Base-by-base conservation (phyloP, 2,888 invertebrate genomes). In the Eristalis tenax region DNA sequence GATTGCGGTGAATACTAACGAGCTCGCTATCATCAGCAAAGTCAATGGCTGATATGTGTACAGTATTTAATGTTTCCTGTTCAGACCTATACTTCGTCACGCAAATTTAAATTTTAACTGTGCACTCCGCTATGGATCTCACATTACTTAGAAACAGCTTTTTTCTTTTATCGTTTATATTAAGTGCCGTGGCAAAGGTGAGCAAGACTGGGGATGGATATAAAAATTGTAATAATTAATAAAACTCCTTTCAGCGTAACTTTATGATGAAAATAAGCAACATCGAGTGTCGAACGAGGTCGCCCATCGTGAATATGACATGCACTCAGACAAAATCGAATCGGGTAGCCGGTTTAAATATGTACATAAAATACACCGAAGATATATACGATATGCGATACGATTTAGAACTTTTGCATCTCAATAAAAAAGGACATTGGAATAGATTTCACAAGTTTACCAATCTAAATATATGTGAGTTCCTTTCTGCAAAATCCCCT, bases 401-500 rank as follows among this genome's bases (percentile, higher is more conserved):
- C 32, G 56, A 71, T 11, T 0, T 84, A 4, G 66, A 76, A 4
- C 59, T 84, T 4, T 50, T 11, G 4, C 18, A 50, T 8, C 43
- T 70, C 0, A 75, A 63, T 11, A 75, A 80, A 35, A 50, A 63
- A 0, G 57, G 59, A 10, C n/a, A 40, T 1, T 80, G 75, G 84
- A 50, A 84, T 2, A 75, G 50, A 13, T 75, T 84, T 15, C 71
- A 75, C 0, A 75, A 80, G 13, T 76, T 84, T 18, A 66, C 13
- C 0, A 75, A 76, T 13, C 40, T 80, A 0, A 70, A 84, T 71
- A 40, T 75, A 5, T 84, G 84, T 40, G 84, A 80, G 56, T 84
- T 84, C 50, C 28, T 84, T 10, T 22, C 80, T 1, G 80, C 66
- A 5, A 71, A 75, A 40, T 75, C 71, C 1, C 23, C 66, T 1